These are phyloP conservation scores for Drosophila paranaensis DNA, from an alignment of 2,888 invertebrate species.

Conservation along the genomic window DNA sequence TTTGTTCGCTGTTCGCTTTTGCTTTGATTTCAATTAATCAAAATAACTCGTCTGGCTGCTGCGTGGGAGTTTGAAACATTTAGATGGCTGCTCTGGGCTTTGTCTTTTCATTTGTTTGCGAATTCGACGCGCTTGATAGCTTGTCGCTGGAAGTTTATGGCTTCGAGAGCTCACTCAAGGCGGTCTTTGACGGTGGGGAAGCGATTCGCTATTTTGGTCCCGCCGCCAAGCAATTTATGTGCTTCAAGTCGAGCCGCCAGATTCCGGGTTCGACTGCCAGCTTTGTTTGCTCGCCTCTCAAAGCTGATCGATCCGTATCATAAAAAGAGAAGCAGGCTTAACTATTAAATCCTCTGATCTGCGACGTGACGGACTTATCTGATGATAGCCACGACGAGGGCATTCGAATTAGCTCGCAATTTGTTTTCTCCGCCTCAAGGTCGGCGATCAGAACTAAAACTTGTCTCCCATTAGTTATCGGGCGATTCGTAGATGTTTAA, in stretches of 20 bases:
- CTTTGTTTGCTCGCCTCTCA: constrained; percentile 47
- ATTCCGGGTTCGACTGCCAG: constrained; percentile 66
- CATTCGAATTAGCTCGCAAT: constrained; percentile 41
- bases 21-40: constrained; percentile 64
- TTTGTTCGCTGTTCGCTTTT: constrained; percentile 17
- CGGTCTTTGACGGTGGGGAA: constrained; percentile 21
- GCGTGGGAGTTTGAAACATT: constrained; percentile 68
- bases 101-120: constrained; percentile 13
- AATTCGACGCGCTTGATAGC: constrained; percentile 39
- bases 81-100: constrained; percentile 51
- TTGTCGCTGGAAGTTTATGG: constrained; percentile 63
- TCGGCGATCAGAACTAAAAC: constrained; percentile 35
- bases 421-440: constrained; percentile 40
- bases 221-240: constrained; percentile 45
- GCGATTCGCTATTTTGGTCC: constrained; percentile 31
- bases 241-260: constrained; percentile 52
- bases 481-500: constrained; percentile 35
- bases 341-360: background rate
- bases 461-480: constrained; percentile 46
- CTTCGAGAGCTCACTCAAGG: constrained; percentile 58
- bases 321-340: background rate
- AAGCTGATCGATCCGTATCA: constrained; percentile 35
- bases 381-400: constrained; percentile 7
- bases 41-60: constrained; percentile 32
- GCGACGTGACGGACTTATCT: constrained; percentile 18